These are phyloP conservation scores for Leuciscus idus DNA, from an alignment of 2,113 vertebrate species.

Conservation along the genomic window DNA sequence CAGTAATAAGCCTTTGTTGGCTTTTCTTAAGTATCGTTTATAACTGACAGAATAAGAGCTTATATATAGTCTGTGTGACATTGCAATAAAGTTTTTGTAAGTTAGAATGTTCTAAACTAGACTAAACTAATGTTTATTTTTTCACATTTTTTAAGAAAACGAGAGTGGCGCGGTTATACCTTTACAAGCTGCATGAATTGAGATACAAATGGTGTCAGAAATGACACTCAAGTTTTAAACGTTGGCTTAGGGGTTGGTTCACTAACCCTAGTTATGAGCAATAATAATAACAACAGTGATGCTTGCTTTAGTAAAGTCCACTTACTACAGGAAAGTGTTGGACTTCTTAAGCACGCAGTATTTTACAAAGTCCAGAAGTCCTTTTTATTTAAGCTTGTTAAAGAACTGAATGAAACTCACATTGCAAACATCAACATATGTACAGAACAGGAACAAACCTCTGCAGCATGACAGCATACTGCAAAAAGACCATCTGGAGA, in stretches of 20 bases:
- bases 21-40: neutral
- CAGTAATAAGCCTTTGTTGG: slow-evolving; percentile 1
- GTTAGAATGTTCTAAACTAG: neutral
- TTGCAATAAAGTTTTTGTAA: neutral
- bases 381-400: slow-evolving; percentile 61
- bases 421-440: slow-evolving; percentile 56
- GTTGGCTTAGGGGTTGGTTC: neutral
- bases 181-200: neutral
- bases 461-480: slow-evolving; percentile 44
- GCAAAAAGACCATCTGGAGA: neutral
- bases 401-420: slow-evolving; percentile 27
- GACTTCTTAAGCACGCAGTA: neutral
- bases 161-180: neutral
- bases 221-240: neutral
- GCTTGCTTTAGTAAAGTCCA: neutral
- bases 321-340: neutral
- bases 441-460: slow-evolving; percentile 62
- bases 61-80: neutral
- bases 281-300: neutral
- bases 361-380: slow-evolving; percentile 63
- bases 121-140: neutral
- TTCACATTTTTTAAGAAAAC: neutral
- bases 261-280: neutral
- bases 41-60: neutral
- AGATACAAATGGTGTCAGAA: neutral